phyloP scores from a whole-genome alignment of 2,113 vertebrate species.

The Mungos mungo region DNA sequence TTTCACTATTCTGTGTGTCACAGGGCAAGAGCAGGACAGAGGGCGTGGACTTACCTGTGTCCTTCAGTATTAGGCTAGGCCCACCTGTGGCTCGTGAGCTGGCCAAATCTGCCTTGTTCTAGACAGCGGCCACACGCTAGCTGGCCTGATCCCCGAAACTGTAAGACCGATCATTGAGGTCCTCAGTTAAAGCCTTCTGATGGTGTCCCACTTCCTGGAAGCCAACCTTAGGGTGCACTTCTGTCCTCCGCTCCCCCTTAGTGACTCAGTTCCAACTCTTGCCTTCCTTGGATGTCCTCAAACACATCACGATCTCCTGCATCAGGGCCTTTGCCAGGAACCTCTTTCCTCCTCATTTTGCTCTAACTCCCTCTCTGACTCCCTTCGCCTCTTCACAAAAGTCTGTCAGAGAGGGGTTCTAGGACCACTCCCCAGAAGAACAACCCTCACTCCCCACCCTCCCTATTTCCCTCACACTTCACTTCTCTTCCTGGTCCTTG shows the following conservation, averaged over 20 bases:
- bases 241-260: not conserved
- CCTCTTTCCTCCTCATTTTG: not conserved
- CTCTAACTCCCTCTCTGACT: not conserved
- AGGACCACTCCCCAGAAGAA: not conserved
- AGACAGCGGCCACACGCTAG: fast-evolving
- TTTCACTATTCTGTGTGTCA: not conserved
- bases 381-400: not conserved
- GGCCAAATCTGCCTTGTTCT: too few species aligned
- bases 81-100: fast-evolving
- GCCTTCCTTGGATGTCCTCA: not conserved
- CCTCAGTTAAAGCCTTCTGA: not conserved
- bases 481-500: not conserved
- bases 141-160: too few species aligned
- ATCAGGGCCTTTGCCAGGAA: not conserved
- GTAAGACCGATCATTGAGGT: not conserved
- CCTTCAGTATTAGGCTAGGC: not conserved
- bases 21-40: not conserved
- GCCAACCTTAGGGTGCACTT: not conserved
- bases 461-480: not conserved
- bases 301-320: not conserved
- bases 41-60: not conserved
- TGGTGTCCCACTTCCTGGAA: not conserved
- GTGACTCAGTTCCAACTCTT: not conserved
- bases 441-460: fast-evolving
- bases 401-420: not conserved